Percentiles rank a stretch among this genome's conserved stretches.
Conservation (phyloP, 2,113 vertebrate genomes). For the Oryzias melastigma region DNA sequence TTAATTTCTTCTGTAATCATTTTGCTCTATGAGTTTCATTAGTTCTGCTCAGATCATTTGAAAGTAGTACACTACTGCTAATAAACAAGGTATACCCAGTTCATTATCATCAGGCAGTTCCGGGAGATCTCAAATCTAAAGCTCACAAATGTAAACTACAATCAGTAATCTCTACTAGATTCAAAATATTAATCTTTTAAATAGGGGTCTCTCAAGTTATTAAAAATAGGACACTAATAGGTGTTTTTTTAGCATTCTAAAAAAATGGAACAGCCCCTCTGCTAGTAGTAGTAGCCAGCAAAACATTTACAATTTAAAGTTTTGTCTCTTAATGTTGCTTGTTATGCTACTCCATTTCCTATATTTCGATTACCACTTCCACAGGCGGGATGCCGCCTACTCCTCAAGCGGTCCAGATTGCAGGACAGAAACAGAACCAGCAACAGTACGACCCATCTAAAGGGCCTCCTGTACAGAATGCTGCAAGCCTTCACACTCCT, state of each 20-base stretch:
- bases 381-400: constrained; percentile 84
- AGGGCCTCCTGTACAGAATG: constrained; percentile 88
- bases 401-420: constrained; percentile 78
- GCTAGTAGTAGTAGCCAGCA: neutral
- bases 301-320: neutral
- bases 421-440: constrained; percentile 84
- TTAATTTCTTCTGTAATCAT: constrained; percentile 78
- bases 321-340: constrained; percentile 44
- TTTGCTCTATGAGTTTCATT: constrained; percentile 74
- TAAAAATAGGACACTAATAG: constrained; percentile 31
- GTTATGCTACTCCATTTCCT: constrained; percentile 46
- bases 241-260: too few species aligned
- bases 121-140: constrained; percentile 51
- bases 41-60: constrained; percentile 66
- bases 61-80: constrained; percentile 61
- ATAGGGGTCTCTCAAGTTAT: constrained; percentile 50
- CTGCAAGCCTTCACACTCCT: constrained; percentile 81
- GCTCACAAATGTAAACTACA: constrained; percentile 32
- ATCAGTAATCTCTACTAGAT: constrained; percentile 10
- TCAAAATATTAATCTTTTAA: constrained; percentile 17
- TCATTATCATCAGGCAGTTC: constrained; percentile 54
- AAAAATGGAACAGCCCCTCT: too few species aligned
- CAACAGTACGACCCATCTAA: constrained; percentile 89
- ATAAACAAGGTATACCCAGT: constrained; percentile 61
- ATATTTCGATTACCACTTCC: constrained; percentile 58